These are phyloP conservation scores for Helicoverpa assulta DNA, from an alignment of 2,888 invertebrate genomes.

Conservation along the genomic window DNA sequence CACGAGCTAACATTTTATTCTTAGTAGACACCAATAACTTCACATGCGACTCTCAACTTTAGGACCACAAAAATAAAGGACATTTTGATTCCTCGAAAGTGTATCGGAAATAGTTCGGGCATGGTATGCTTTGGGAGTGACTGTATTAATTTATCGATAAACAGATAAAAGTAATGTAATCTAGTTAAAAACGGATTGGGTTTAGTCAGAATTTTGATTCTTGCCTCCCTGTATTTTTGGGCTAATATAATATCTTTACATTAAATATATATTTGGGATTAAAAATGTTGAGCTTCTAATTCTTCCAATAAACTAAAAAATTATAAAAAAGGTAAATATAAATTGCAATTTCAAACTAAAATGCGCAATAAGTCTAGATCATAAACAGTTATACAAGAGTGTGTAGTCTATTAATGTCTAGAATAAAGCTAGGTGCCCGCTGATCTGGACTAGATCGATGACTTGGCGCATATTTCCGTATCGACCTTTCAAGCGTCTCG, in stretches of 20 bases:
- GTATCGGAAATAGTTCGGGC: slow-evolving; percentile 8
- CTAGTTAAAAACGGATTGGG: neutral
- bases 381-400: slow-evolving; percentile 30
- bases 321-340: too few relatives aligned
- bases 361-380: slow-evolving; percentile 24
- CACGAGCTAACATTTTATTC: slow-evolving; percentile 50
- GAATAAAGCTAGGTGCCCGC: slow-evolving; percentile 51
- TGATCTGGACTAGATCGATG: slow-evolving; percentile 68
- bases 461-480: slow-evolving; percentile 68
- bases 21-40: slow-evolving; percentile 29
- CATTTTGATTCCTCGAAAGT: neutral
- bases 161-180: slow-evolving; percentile 9
- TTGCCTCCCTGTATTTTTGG: too few relatives aligned
- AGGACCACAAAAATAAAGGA: slow-evolving; percentile 17
- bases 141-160: slow-evolving; percentile 26
- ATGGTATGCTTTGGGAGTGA: slow-evolving; percentile 32
- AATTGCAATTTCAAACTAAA: neutral
- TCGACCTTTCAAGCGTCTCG: slow-evolving; percentile 67
- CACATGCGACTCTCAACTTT: slow-evolving; percentile 31
- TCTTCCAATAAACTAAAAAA: too few relatives aligned
- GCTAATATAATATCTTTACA: too few relatives aligned
- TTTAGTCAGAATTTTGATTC: neutral
- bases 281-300: too few relatives aligned
- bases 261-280: too few relatives aligned
- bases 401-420: slow-evolving; percentile 40